A percentile compares a stretch with the other conserved stretches of the same genome.
Conservation (phyloP, 2,888 invertebrate species). For the Glyphotaelius pellucidus region DNA sequence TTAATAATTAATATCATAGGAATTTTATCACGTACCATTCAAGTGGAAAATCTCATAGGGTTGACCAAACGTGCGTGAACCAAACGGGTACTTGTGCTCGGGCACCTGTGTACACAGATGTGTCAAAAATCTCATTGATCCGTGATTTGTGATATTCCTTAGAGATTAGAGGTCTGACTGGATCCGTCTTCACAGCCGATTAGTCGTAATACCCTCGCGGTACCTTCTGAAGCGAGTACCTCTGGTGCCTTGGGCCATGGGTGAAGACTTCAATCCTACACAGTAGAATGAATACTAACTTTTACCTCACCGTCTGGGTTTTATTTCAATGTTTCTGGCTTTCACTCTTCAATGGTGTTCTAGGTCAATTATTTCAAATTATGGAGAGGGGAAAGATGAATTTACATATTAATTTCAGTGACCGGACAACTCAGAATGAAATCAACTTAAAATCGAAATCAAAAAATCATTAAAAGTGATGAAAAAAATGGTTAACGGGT, state of each 20-base stretch:
- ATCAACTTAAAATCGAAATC: too few relatives aligned
- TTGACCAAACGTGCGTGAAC: background rate
- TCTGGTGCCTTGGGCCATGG: background rate
- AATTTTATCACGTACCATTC: background rate
- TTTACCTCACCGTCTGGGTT: too few relatives aligned
- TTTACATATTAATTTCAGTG: too few relatives aligned
- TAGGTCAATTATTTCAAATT: too few relatives aligned
- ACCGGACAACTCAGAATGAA: too few relatives aligned
- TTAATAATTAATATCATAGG: background rate
- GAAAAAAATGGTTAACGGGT: too few relatives aligned
- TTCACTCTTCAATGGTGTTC: too few relatives aligned
- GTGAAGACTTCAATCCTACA: background rate
- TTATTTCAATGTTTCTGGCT: too few relatives aligned
- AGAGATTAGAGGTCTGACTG: constrained; percentile 25
- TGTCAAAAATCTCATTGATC: constrained; percentile 24
- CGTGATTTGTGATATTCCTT: constrained; percentile 25
- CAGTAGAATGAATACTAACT: background rate
- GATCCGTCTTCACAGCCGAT: constrained; percentile 52
- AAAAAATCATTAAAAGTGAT: too few relatives aligned
- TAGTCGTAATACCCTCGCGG: constrained; percentile 19
- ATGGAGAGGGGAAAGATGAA: too few relatives aligned
- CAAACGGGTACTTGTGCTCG: background rate
- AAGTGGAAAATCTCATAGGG: background rate
- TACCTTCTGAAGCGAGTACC: background rate
- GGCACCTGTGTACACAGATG: background rate